Evolutionary conservation across 1,140 invertebrate species (phyloP), one percentile per base, ranked within the genome.

Genomic region (Lysiphlebus fabarum): DNA sequence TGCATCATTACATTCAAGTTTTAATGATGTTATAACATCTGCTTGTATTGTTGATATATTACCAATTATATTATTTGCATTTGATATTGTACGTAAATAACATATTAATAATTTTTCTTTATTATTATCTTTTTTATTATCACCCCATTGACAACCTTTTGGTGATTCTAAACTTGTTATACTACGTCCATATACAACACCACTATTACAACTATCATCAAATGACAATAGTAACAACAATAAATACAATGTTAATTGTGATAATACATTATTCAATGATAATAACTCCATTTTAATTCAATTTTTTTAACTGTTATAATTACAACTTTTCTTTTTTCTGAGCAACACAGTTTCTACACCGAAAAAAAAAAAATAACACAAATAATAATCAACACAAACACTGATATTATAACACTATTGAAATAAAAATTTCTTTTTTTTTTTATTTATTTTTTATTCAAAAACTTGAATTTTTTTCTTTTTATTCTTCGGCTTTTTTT

Each of bases 1-100:
- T 58, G 88, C 85, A 74, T 91, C 89, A 75, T 86, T 91, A 75
- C 90, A 92, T 72, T 90, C 85, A 43, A 92, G 81, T 64, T 82
- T 82, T 50, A 92, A 74, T 10, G 85, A 84, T 53, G 83, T 82
- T 33, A 90, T 83, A 62, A 85, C 83, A 65, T 91, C 88, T 40
- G 84, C 80, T 66, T 85, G 83, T 42, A 84, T 86, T 61, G 82
- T 77, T 62, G 86, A 86, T 42, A 90, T 80, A 66, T 89, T 88
- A 55, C 85, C 84, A 49, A 90, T 78, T 36, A 90, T 79, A 54
- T 83, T 77, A 68, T 87, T 85, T 58, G 87, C 88, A 66, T 84
- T 86, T 66, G 84, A 84, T 70, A 90, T 87, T 11, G 87, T 89
- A 53, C 86, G 79, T 58, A 91, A 76, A 62, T 84, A 83, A 77